These are phyloP conservation scores for Ivindomyrus marchei DNA, from an alignment of 2,113 vertebrate genomes.

Conservation along the genomic window DNA sequence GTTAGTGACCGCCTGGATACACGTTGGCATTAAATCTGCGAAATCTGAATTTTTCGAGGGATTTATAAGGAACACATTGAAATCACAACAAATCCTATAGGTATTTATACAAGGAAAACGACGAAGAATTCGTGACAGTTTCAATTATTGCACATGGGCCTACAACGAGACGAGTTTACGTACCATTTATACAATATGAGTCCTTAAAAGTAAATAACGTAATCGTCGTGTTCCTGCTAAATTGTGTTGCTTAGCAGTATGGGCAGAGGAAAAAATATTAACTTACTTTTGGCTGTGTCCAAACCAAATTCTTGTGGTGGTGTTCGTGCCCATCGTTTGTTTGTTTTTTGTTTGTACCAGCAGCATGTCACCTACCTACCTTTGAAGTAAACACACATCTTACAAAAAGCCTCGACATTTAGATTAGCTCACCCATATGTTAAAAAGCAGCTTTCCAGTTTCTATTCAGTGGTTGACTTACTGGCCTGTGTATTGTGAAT, in stretches of 20 bases:
- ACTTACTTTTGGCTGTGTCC: neutral
- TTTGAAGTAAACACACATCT: neutral
- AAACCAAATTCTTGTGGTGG: neutral
- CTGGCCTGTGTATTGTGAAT: neutral
- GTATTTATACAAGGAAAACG: neutral
- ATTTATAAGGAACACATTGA: neutral
- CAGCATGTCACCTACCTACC: neutral
- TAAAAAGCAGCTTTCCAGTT: neutral
- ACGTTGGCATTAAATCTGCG: neutral
- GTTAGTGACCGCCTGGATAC: too few relatives aligned
- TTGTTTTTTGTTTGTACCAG: neutral
- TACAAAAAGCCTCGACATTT: neutral
- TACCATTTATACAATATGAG: neutral
- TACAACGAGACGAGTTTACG: neutral
- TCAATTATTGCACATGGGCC: neutral
- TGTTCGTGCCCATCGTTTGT: neutral
- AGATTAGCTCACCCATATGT: neutral
- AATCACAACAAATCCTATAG: neutral
- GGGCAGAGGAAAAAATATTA: neutral
- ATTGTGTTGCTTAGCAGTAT: neutral
- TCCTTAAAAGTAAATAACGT: neutral
- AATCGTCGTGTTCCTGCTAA: neutral
- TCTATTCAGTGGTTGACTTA: neutral
- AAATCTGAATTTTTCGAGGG: neutral
- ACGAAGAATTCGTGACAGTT: neutral